Percentiles rank a stretch among this genome's conserved stretches.
Evolutionary conservation across 2,797 vertebrate species (phyloP).

Genomic region (Semotilus atromaculatus): DNA sequence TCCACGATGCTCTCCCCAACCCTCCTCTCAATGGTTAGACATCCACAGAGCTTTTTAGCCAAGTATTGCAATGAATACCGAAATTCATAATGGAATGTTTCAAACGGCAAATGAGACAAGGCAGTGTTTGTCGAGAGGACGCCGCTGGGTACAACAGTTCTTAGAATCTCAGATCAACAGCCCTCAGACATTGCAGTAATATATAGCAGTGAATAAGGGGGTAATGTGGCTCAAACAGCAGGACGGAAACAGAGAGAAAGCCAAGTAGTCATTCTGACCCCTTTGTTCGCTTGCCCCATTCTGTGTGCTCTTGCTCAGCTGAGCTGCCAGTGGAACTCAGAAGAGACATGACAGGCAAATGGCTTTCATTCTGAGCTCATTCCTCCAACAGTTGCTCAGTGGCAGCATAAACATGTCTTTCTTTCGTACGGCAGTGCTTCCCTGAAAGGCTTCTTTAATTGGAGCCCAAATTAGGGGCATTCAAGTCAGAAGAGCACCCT

Average conservation of each 20-base stretch:
- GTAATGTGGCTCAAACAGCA: conserved; percentile 28
- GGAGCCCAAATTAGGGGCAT: conserved; percentile 72
- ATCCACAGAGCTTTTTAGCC: background rate
- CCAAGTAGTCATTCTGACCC: conserved; percentile 31
- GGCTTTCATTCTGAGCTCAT: conserved; percentile 69
- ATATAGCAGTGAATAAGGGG: conserved; percentile 31
- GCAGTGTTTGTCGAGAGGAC: conserved; percentile 50
- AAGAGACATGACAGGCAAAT: conserved; percentile 69
- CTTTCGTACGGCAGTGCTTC: conserved; percentile 71
- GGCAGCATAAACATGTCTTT: conserved; percentile 82
- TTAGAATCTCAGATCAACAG: conserved; percentile 41
- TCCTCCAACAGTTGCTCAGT: conserved; percentile 59
- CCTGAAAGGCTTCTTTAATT: conserved; percentile 83
- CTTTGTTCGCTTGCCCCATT: conserved; percentile 14
- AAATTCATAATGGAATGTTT: conserved; percentile 49
- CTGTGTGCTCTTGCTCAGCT: conserved; percentile 46
- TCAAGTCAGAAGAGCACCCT: conserved; percentile 51
- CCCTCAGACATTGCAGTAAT: conserved; percentile 29
- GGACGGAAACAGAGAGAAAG: conserved; percentile 24
- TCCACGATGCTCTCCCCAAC: conserved; percentile 70
- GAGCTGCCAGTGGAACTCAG: conserved; percentile 66
- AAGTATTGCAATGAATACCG: conserved; percentile 44
- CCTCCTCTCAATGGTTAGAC: conserved; percentile 80
- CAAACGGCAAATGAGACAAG: conserved; percentile 41
- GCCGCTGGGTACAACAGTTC: conserved; percentile 40